Percentiles rank a stretch among this genome's conserved stretches.
phyloP scores from a whole-genome alignment of 2,888 invertebrate genomes.

The Dicranocentrus wangi region DNA sequence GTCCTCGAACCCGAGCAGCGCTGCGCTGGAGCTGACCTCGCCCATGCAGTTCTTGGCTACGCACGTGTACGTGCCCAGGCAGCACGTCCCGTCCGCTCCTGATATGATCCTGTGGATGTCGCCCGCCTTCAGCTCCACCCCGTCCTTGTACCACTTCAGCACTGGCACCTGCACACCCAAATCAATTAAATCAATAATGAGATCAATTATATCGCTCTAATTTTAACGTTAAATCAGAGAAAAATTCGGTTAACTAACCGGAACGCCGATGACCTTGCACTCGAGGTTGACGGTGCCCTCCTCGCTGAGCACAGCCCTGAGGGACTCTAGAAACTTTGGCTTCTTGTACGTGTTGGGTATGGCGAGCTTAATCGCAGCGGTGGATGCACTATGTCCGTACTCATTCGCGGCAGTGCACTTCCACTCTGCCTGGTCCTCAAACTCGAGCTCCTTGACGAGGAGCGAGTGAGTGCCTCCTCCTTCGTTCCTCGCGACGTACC shows the following conservation, averaged over 20 bases:
- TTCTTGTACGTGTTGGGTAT: conserved; percentile 92
- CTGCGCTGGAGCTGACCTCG: conserved; percentile 89
- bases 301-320: conserved; percentile 88
- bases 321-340: conserved; percentile 88
- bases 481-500: conserved; percentile 81
- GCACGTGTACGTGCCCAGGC: conserved; percentile 91
- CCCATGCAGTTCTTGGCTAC: conserved; percentile 95
- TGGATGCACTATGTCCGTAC: conserved; percentile 90
- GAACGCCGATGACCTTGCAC: conserved; percentile 79
- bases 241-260: too few relatives aligned
- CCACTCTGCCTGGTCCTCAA: conserved; percentile 89
- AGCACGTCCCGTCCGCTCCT: conserved; percentile 91
- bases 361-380: conserved; percentile 87
- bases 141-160: conserved; percentile 95
- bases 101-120: conserved; percentile 93
- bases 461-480: conserved; percentile 85
- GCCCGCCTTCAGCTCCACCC: conserved; percentile 89
- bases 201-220: too few relatives aligned
- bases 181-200: too few relatives aligned
- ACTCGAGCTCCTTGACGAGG: conserved; percentile 84
- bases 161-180: conserved; percentile 79
- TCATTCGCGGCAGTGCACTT: conserved; percentile 92
- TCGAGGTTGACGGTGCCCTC: conserved; percentile 93
- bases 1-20: conserved; percentile 90
- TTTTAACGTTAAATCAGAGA: background rate